These are phyloP conservation scores for Pinna nobilis DNA, from an alignment of 1,140 invertebrate species.

Conservation along the genomic window DNA sequence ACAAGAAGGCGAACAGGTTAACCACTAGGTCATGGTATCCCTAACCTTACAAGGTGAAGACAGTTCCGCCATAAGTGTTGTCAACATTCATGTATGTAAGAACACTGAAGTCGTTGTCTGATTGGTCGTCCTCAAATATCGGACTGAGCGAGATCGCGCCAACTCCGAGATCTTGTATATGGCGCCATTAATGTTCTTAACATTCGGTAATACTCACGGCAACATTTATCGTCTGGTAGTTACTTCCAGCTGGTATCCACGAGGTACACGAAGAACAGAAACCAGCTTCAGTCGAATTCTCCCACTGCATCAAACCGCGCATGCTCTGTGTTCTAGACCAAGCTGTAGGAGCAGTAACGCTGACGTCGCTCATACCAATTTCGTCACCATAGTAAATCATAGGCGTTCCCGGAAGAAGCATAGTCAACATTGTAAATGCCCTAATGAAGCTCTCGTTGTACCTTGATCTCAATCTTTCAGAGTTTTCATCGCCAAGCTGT, in stretches of 20 bases:
- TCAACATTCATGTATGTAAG: slow-evolving; percentile 83
- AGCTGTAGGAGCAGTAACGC: neutral
- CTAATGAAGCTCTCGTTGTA: slow-evolving; percentile 38
- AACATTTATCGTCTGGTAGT: slow-evolving; percentile 71
- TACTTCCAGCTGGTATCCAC: slow-evolving; percentile 81
- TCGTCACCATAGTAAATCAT: slow-evolving; percentile 66
- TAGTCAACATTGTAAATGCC: slow-evolving; percentile 48
- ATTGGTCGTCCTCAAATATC: slow-evolving; percentile 79
- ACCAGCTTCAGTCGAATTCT: slow-evolving; percentile 78
- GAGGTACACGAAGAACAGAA: slow-evolving; percentile 71
- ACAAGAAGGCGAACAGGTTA: too few relatives aligned
- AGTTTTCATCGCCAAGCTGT: slow-evolving; percentile 54
- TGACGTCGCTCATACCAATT: slow-evolving; percentile 49
- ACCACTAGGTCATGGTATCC: too few relatives aligned
- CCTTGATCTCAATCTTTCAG: slow-evolving; percentile 43
- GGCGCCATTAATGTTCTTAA: too few relatives aligned
- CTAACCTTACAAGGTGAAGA: too few relatives aligned
- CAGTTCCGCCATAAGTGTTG: slow-evolving; percentile 1
- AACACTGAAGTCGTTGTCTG: slow-evolving; percentile 83
- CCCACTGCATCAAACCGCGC: slow-evolving; percentile 87
- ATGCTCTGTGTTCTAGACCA: slow-evolving; percentile 37
- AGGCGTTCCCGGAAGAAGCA: slow-evolving; percentile 61
- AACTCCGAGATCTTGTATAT: slow-evolving; percentile 80
- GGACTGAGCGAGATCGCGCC: slow-evolving; percentile 84
- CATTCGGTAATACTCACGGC: too few relatives aligned